A percentile compares a stretch with the other conserved stretches of the same genome.
These are phyloP conservation scores for Stenichneumon culpator DNA, from an alignment of 2,888 invertebrate genomes.

Conservation along the genomic window DNA sequence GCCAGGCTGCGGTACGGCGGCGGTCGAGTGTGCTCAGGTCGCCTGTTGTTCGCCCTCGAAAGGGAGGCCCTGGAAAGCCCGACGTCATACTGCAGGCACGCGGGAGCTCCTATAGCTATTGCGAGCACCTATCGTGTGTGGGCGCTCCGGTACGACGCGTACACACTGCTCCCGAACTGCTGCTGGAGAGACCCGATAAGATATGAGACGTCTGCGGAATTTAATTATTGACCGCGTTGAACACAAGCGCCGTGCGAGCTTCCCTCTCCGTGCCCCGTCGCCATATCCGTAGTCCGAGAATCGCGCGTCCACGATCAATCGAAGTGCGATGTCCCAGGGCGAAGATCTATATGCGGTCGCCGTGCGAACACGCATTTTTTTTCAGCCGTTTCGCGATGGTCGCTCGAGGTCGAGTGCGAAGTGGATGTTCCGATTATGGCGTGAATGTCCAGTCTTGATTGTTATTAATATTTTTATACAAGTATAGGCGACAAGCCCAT, in stretches of 20 bases:
- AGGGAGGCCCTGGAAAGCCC: slow-evolving; percentile 11
- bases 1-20: neutral
- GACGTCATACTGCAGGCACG: slow-evolving; percentile 50
- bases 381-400: neutral
- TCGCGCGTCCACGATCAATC: slow-evolving; percentile 40
- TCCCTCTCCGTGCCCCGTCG: slow-evolving; percentile 38
- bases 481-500: neutral
- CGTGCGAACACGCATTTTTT: neutral
- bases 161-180: slow-evolving; percentile 24
- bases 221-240: slow-evolving; percentile 72
- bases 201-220: slow-evolving; percentile 73
- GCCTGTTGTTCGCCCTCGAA: slow-evolving; percentile 36
- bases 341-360: neutral
- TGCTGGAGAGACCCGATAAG: slow-evolving; percentile 68
- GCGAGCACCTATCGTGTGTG: slow-evolving; percentile 24
- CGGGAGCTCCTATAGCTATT: slow-evolving; percentile 52
- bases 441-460: neutral
- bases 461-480: too few relatives aligned
- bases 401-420: neutral
- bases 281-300: slow-evolving; percentile 31
- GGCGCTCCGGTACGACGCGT: slow-evolving; percentile 19
- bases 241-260: slow-evolving; percentile 64
- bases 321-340: neutral
- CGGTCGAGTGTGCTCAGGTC: slow-evolving; percentile 32
- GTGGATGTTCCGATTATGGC: neutral